Percentiles rank a stretch among this genome's conserved stretches.
These are phyloP conservation scores for Serinus canaria DNA, from an alignment of 2,113 vertebrate species.

Conservation along the genomic window DNA sequence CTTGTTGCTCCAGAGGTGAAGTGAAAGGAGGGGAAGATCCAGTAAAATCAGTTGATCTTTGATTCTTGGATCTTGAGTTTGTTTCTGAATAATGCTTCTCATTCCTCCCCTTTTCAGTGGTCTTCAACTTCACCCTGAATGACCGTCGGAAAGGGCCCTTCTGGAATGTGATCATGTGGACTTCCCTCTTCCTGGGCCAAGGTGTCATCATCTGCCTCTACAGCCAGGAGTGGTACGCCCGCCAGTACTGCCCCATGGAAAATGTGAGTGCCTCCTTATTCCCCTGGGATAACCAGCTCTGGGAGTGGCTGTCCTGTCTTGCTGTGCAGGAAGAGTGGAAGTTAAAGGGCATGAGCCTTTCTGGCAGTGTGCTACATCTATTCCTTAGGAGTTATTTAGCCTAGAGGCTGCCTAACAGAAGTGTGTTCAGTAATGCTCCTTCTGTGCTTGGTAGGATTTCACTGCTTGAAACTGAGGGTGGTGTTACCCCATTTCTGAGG, in stretches of 20 bases:
- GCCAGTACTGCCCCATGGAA: slow-evolving; percentile 84
- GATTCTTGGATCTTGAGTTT: not conserved
- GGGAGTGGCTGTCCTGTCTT: not conserved
- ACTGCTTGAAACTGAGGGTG: not conserved
- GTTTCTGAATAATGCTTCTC: not conserved
- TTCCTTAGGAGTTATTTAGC: not conserved
- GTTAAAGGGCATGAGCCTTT: fast-evolving
- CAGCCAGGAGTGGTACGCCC: slow-evolving; percentile 96
- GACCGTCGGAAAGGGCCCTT: slow-evolving; percentile 90
- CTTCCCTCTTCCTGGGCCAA: slow-evolving; percentile 88
- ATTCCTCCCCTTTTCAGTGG: slow-evolving; percentile 73
- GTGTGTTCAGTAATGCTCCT: not conserved
- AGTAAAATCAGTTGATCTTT: not conserved
- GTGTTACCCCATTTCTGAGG: not conserved
- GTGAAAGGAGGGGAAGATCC: not conserved
- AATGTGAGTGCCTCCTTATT: slow-evolving; percentile 75
- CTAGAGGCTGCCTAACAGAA: not conserved
- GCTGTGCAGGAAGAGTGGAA: not conserved
- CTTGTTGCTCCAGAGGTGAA: not conserved
- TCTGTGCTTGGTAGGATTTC: not conserved
- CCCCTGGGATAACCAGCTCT: not conserved
- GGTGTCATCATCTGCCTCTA: slow-evolving; percentile 92
- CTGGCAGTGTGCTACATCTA: not conserved
- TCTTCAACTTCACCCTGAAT: slow-evolving; percentile 94
- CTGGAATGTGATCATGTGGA: slow-evolving; percentile 98